Evolutionary conservation across 2,888 invertebrate genomes (phyloP), one percentile per base, ranked within the genome.

Genomic region (Formica aserva): DNA sequence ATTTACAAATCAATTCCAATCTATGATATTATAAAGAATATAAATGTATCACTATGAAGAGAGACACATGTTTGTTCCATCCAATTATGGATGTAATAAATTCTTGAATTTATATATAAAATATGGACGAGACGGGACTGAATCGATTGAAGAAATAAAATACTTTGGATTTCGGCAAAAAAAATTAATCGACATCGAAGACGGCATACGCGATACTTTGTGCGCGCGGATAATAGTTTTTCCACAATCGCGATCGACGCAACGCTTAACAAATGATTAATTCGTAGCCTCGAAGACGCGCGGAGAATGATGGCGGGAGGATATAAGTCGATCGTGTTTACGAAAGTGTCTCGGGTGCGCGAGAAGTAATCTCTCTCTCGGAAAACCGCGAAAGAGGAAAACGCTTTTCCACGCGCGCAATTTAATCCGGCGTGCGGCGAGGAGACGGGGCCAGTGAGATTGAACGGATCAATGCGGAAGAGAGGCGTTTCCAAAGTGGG

Each of bases 251-350:
- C n/a, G 26, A 38, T 26, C 26, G n/a, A n/a, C 15, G 15, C 77
- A 74, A 35, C 85, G 83, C 83, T 86, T 80, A 78, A 81, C 83
- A 85, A 89, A 89, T 87, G 83, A 88, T 88, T 87, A 84, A 89
- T 85, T 84, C 81, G 75, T 84, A 85, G 32, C 32, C 74, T 74
- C 62, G 71, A 85, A 80, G 72, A 65, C 69, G 52, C 69, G 52
- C 38, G 55, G 38, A 41, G 66, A 55, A 38, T 66, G 76, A 77
- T 26, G 18, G 22, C 3, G 11, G 26, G 41, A n/a, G 35, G 13
- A 45, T 15, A 13, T 67, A 22, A 22, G 38, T 55, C 60, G 60
- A 69, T 69, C 45, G 32, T 45, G 57, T 69, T 78, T 60, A 60
- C 78, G 69, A 32, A 29, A 69, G 62, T 35, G 11, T 65, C 45